Evolutionary conservation across 2,888 invertebrate species (phyloP).

Genomic region (Sesamia inferens): DNA sequence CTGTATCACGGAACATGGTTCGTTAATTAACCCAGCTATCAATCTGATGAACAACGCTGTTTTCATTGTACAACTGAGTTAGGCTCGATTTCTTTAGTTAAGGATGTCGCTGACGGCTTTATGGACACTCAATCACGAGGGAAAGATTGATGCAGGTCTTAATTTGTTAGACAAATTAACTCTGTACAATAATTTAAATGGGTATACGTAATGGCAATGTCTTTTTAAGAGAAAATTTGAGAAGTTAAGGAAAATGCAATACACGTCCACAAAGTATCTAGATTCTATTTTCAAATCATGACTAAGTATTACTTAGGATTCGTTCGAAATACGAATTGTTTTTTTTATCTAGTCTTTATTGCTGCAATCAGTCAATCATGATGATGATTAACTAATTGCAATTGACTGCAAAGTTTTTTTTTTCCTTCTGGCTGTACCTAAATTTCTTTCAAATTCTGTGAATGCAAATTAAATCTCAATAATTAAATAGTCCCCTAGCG

Average conservation of each 20-base stretch:
- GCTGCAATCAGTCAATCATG: too few species aligned
- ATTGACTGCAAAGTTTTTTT: too few species aligned
- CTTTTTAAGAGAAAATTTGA: neutral
- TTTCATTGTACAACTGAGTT: constrained; percentile 63
- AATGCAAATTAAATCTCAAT: too few species aligned
- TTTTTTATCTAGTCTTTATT: too few species aligned
- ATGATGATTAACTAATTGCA: too few species aligned
- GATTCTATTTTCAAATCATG: too few species aligned
- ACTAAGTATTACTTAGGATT: too few species aligned
- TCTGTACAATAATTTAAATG: neutral
- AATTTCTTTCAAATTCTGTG: too few species aligned
- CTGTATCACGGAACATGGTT: constrained; percentile 56
- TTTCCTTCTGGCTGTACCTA: too few species aligned
- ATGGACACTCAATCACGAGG: neutral
- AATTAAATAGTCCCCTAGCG: too few species aligned
- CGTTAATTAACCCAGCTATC: constrained; percentile 70
- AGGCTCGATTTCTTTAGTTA: constrained; percentile 48
- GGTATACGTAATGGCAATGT: neutral
- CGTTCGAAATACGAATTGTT: too few species aligned
- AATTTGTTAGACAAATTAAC: neutral
- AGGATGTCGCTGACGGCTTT: neutral
- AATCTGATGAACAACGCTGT: constrained; percentile 64
- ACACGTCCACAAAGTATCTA: too few species aligned
- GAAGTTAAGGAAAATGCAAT: neutral
- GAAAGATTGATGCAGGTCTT: neutral